Conservation (phyloP, 2,797 vertebrate genomes). For the Trachops cirrhosus region DNA sequence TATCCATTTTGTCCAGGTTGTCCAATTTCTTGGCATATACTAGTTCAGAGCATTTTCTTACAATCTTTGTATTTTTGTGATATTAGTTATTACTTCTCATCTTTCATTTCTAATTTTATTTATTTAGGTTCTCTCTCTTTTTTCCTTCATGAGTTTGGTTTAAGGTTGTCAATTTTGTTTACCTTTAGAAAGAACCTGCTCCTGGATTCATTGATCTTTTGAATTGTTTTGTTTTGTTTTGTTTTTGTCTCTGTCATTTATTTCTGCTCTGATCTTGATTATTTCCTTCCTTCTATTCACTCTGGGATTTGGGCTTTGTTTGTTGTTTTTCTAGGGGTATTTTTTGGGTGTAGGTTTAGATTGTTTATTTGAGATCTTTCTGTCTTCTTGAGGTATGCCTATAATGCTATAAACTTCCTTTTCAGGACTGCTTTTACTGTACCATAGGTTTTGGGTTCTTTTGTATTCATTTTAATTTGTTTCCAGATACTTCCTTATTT, state of each 20-base stretch:
- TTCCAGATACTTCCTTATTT: neutral
- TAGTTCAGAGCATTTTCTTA: neutral
- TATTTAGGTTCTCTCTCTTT: neutral
- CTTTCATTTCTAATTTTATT: neutral
- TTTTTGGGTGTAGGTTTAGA: neutral
- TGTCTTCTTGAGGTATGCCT: neutral
- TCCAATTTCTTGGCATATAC: neutral
- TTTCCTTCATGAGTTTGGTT: neutral
- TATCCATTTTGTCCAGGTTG: neutral
- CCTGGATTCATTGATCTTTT: neutral
- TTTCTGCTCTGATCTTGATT: neutral
- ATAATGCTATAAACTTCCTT: neutral
- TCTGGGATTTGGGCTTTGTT: neutral
- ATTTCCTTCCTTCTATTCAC: neutral
- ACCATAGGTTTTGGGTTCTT: neutral
- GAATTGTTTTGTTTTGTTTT: neutral
- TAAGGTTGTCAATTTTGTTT: neutral
- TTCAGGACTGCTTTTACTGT: neutral
- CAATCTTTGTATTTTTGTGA: neutral
- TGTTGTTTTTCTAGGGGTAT: neutral
- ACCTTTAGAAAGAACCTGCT: neutral
- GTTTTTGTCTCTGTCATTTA: neutral
- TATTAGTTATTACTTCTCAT: neutral
- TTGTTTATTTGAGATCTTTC: neutral
- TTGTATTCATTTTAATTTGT: neutral